These are phyloP conservation scores for Labroides dimidiatus DNA, from an alignment of 2,797 vertebrate genomes.

Conservation along the genomic window DNA sequence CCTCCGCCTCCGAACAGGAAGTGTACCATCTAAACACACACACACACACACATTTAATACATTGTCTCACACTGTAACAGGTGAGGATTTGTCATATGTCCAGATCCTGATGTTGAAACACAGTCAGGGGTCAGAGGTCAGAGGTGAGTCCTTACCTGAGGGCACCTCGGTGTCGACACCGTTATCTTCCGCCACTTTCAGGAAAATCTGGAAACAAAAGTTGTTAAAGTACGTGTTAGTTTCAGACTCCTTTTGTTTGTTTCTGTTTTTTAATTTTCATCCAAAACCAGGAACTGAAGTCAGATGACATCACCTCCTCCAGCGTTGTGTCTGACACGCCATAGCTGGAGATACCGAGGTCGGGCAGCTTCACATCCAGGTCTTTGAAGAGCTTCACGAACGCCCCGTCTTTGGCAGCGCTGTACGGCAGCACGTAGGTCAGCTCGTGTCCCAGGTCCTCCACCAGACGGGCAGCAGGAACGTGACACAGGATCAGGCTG, in stretches of 20 bases:
- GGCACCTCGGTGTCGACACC: slow-evolving; percentile 92
- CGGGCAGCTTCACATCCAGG: slow-evolving; percentile 90
- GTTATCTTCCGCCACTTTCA: slow-evolving; percentile 97
- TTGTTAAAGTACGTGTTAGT: too few relatives aligned
- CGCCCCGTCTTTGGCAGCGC: slow-evolving; percentile 93
- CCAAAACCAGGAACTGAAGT: neutral
- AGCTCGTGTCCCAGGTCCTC: slow-evolving; percentile 96
- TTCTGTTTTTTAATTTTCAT: neutral
- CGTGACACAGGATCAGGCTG: slow-evolving; percentile 90
- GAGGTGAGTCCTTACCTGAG: slow-evolving; percentile 85
- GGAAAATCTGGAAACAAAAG: slow-evolving; percentile 88
- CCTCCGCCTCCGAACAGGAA: slow-evolving; percentile 90
- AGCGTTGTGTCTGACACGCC: slow-evolving; percentile 96
- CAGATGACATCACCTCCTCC: slow-evolving; percentile 86
- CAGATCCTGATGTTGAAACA: too few relatives aligned
- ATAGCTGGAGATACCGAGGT: slow-evolving; percentile 95
- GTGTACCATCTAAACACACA: slow-evolving; percentile 87
- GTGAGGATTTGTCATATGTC: neutral
- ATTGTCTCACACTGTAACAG: neutral
- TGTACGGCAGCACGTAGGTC: slow-evolving; percentile 92
- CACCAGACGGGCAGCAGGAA: slow-evolving; percentile 90
- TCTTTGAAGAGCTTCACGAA: slow-evolving; percentile 95
- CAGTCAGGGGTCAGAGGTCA: neutral
- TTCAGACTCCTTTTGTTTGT: too few relatives aligned
- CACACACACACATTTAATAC: neutral